Percentiles rank a stretch among this genome's conserved stretches.
These are phyloP conservation scores for Xiphydria camelus DNA, from an alignment of 2,888 invertebrate species.

Conservation along the genomic window DNA sequence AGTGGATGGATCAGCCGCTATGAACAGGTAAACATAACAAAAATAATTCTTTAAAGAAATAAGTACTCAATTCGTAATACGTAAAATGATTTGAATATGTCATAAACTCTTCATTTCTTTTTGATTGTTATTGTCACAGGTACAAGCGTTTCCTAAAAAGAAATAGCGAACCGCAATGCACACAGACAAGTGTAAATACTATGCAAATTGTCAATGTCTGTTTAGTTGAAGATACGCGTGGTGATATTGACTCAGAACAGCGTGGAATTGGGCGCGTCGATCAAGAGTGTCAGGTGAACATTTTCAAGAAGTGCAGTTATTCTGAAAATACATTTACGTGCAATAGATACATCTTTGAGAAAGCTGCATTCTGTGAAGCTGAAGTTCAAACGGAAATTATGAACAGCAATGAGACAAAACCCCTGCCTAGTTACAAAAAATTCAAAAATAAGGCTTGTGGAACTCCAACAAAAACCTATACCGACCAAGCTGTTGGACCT, in stretches of 20 bases:
- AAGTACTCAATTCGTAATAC: too few relatives aligned
- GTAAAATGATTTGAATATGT: too few relatives aligned
- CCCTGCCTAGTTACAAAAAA: conserved; percentile 2
- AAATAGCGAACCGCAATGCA: too few relatives aligned
- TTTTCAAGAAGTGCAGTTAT: conserved; percentile 1
- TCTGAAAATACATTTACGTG: conserved; percentile 15
- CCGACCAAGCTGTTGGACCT: conserved; percentile 9
- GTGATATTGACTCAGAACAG: too few relatives aligned
- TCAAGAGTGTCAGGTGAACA: conserved; percentile 17
- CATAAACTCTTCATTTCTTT: too few relatives aligned
- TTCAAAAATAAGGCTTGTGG: conserved; percentile 9
- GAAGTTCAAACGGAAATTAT: conserved; percentile 19
- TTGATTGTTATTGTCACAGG: too few relatives aligned
- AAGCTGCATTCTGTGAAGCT: conserved; percentile 14
- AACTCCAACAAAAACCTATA: conserved; percentile 8
- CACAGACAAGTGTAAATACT: too few relatives aligned
- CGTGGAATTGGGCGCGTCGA: conserved; percentile 3
- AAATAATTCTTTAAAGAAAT: background rate
- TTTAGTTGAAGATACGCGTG: too few relatives aligned
- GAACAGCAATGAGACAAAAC: background rate
- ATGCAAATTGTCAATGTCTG: too few relatives aligned
- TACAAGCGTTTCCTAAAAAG: too few relatives aligned
- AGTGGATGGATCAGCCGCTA: conserved; percentile 4
- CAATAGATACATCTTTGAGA: conserved; percentile 14
- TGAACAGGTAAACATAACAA: background rate